Percentiles rank a stretch among this genome's conserved stretches.
Conservation (phyloP, 2,797 vertebrate species). For the Syndactyla subalaris region DNA sequence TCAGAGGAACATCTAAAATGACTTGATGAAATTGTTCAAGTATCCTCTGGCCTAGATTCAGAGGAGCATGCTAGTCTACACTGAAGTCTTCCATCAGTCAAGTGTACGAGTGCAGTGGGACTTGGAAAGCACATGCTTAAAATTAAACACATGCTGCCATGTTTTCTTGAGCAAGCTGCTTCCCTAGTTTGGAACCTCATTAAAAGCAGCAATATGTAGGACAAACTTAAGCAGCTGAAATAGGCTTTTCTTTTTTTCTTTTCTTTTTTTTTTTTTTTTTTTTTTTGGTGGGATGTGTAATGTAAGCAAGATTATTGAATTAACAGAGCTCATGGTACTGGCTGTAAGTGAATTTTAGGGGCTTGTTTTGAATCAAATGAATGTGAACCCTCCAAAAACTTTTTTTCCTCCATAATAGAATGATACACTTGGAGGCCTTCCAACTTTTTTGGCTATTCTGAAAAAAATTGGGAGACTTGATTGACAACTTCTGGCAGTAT, state of each 20-base stretch:
- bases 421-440: background rate
- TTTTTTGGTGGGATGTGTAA: background rate
- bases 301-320: background rate
- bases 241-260: background rate
- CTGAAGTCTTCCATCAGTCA: background rate
- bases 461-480: background rate
- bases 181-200: background rate
- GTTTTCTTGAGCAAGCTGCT: background rate
- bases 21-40: background rate
- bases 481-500: background rate
- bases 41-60: slow-evolving; percentile 1
- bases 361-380: background rate
- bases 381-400: background rate
- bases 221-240: background rate
- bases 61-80: background rate
- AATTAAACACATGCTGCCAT: background rate
- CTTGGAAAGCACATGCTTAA: background rate
- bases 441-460: background rate
- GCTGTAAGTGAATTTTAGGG: background rate
- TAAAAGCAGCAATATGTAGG: background rate
- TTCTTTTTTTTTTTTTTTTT: no score
- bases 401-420: background rate
- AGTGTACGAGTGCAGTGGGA: background rate
- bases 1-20: background rate
- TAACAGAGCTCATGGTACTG: background rate